Evolutionary conservation across 2,888 invertebrate genomes (phyloP).

Genomic region (Kuschelorhynchus macadamiae): DNA sequence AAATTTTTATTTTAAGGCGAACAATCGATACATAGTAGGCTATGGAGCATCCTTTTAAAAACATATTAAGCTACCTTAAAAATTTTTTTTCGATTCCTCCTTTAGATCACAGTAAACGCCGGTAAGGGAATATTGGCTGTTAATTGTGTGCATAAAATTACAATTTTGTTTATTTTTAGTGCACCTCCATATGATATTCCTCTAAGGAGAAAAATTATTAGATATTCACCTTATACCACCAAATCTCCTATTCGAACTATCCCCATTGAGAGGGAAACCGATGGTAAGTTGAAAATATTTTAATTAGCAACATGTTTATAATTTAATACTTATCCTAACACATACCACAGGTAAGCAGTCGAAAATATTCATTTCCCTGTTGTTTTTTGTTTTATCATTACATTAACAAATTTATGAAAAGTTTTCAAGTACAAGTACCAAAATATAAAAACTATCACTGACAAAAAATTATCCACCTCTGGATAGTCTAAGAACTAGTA

Average conservation of each 20-base stretch:
- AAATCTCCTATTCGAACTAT: slow-evolving; percentile 19
- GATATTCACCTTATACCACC: slow-evolving; percentile 20
- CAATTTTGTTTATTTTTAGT: slow-evolving; percentile 28
- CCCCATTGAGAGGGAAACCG: slow-evolving; percentile 26
- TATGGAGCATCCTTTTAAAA: slow-evolving; percentile 38
- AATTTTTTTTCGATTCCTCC: slow-evolving; percentile 35
- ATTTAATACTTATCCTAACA: too few relatives aligned
- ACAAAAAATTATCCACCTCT: too few relatives aligned
- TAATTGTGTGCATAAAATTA: background rate
- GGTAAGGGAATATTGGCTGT: slow-evolving; percentile 20
- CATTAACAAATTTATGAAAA: too few relatives aligned
- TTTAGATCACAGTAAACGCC: slow-evolving; percentile 30
- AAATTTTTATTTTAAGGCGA: too few relatives aligned
- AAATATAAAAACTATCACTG: too few relatives aligned
- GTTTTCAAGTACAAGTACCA: too few relatives aligned
- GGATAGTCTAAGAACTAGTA: too few relatives aligned
- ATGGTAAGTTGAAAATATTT: slow-evolving; percentile 24
- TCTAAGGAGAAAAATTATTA: slow-evolving; percentile 27
- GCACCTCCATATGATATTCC: slow-evolving; percentile 16
- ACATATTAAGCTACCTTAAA: slow-evolving; percentile 33
- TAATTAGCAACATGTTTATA: too few relatives aligned
- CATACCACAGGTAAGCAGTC: too few relatives aligned
- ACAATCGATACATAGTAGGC: too few relatives aligned
- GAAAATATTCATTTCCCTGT: too few relatives aligned
- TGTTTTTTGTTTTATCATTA: too few relatives aligned